These are phyloP conservation scores for Halcyon senegalensis DNA, from an alignment of 2,113 vertebrate species.

Conservation along the genomic window DNA sequence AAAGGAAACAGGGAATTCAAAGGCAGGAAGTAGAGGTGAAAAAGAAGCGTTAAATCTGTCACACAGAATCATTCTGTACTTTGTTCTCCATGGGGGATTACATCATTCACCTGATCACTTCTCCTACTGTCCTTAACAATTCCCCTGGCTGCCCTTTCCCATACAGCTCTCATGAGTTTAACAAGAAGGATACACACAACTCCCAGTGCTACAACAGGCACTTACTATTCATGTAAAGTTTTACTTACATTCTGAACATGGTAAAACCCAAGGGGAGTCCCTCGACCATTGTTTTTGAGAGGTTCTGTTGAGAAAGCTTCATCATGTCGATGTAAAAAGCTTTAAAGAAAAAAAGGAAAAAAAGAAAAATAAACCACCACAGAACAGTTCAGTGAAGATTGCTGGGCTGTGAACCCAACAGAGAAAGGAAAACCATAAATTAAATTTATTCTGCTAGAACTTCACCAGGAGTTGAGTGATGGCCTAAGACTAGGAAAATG, in stretches of 20 bases:
- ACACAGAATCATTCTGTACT: background rate
- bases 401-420: background rate
- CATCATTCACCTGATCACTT: background rate
- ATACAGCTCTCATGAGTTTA: background rate
- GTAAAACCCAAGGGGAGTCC: constrained; percentile 93
- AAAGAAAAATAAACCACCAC: background rate
- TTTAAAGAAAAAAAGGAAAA: constrained; percentile 27
- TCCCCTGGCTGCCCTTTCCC: background rate
- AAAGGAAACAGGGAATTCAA: background rate
- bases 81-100: background rate
- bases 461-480: background rate
- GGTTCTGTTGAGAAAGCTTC: constrained; percentile 99
- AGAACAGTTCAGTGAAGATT: background rate
- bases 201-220: background rate
- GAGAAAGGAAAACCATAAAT: background rate
- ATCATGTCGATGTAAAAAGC: constrained; percentile 97
- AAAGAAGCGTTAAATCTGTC: background rate
- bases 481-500: background rate
- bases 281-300: constrained; percentile 93
- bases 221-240: background rate
- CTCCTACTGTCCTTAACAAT: background rate
- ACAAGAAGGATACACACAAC: background rate
- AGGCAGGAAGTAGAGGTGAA: background rate
- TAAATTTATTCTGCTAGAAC: background rate
- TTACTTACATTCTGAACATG: constrained; percentile 96